Evolutionary conservation across 2,113 vertebrate species (phyloP).

Genomic region (Pseudorhombus dupliciocellatus): DNA sequence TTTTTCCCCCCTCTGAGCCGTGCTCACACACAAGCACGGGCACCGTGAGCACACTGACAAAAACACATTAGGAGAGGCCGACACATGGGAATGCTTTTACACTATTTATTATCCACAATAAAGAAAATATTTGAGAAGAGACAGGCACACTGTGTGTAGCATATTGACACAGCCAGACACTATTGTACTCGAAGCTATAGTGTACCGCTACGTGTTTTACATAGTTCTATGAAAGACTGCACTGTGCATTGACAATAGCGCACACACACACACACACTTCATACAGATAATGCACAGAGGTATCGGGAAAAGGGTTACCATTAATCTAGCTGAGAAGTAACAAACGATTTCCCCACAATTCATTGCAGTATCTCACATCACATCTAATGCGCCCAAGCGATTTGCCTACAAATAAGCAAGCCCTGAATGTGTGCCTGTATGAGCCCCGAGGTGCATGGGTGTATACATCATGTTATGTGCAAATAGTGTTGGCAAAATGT

Average conservation of each 20-base stretch:
- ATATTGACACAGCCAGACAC: neutral
- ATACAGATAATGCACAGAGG: constrained; percentile 13
- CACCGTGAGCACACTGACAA: constrained; percentile 25
- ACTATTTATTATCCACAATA: neutral
- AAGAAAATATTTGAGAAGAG: neutral
- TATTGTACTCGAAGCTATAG: neutral
- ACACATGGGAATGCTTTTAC: neutral
- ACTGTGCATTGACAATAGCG: neutral
- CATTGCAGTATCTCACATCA: constrained; percentile 27
- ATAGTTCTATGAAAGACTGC: neutral
- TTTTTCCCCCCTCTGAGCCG: constrained; percentile 4
- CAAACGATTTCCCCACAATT: constrained; percentile 40
- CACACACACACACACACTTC: neutral
- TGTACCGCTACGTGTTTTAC: neutral
- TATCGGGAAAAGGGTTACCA: constrained; percentile 8
- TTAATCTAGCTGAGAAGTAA: constrained; percentile 27
- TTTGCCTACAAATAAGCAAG: constrained; percentile 23
- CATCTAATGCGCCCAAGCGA: constrained; percentile 15
- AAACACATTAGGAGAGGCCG: constrained; percentile 10
- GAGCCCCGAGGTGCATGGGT: constrained; percentile 8
- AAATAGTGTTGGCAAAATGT: neutral
- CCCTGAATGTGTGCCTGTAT: neutral
- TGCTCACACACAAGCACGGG: constrained; percentile 3
- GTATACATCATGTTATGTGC: neutral
- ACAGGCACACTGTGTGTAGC: neutral